Evolutionary conservation across 2,888 invertebrate species (phyloP).

Genomic region (Baronia brevicornis): DNA sequence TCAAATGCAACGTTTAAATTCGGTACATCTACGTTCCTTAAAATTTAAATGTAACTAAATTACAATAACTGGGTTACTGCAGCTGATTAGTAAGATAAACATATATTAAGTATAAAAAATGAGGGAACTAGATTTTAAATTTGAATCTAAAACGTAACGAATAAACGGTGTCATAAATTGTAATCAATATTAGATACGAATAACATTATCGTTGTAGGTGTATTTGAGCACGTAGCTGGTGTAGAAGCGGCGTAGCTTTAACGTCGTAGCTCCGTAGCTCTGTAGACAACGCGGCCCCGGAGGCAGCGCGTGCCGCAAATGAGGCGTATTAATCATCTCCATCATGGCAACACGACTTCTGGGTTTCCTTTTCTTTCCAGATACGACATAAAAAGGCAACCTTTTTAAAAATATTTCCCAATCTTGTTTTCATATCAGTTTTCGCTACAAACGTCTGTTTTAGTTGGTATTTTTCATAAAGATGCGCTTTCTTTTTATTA

Average conservation of each 20-base stretch:
- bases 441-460: too few species aligned
- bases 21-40: too few species aligned
- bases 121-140: slow-evolving; percentile 55
- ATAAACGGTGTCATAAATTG: slow-evolving; percentile 50
- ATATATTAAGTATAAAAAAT: too few species aligned
- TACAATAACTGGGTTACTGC: too few species aligned
- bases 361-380: slow-evolving; percentile 57
- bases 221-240: slow-evolving; percentile 59
- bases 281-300: slow-evolving; percentile 30
- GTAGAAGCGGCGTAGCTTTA: slow-evolving; percentile 29
- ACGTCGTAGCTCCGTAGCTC: slow-evolving; percentile 32
- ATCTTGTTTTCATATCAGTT: not conserved
- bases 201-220: slow-evolving; percentile 69
- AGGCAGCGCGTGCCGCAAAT: slow-evolving; percentile 60
- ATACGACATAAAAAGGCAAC: slow-evolving; percentile 52
- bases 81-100: too few species aligned
- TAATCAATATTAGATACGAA: slow-evolving; percentile 69
- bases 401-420: slow-evolving; percentile 2
- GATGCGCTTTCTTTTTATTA: too few species aligned
- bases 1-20: too few species aligned
- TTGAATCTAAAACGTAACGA: slow-evolving; percentile 61
- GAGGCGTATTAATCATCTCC: slow-evolving; percentile 72
- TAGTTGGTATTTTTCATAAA: too few species aligned
- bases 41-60: too few species aligned
- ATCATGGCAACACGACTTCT: slow-evolving; percentile 66